Percentiles rank a stretch among this genome's conserved stretches.
Conservation (phyloP, 2,797 vertebrate species). For the Oreochromis grahami region DNA sequence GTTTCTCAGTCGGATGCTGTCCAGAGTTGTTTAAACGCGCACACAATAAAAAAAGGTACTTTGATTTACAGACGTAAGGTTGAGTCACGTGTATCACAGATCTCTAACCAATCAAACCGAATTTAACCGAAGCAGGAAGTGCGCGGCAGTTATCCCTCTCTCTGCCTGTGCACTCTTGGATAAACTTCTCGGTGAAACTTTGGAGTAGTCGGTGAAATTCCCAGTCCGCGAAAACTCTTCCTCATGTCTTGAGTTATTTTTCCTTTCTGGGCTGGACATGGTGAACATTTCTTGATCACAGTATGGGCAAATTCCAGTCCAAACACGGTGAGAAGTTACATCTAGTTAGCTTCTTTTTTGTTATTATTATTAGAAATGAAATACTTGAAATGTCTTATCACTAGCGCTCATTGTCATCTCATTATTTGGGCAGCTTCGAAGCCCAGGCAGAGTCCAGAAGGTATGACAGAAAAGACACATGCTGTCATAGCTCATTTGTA, state of each 20-base stretch:
- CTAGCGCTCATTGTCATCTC: not conserved
- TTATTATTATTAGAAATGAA: not conserved
- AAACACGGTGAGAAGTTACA: slow-evolving; percentile 46
- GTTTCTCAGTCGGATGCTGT: not conserved
- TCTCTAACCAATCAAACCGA: not conserved
- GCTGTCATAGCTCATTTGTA: too few species aligned
- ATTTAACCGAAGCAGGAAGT: slow-evolving; percentile 25
- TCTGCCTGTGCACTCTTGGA: not conserved
- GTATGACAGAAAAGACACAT: not conserved
- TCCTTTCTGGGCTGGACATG: not conserved
- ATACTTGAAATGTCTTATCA: not conserved
- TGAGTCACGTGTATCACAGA: not conserved
- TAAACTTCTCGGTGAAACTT: not conserved
- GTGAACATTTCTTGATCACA: not conserved
- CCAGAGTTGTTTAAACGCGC: not conserved
- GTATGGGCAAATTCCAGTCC: slow-evolving; percentile 63
- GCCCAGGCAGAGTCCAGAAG: slow-evolving; percentile 60
- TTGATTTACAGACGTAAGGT: not conserved
- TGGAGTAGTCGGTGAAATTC: not conserved
- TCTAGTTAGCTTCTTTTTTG: not conserved
- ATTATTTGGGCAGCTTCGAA: slow-evolving; percentile 33
- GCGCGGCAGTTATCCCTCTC: not conserved
- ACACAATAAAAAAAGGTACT: not conserved
- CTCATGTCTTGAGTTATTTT: not conserved
- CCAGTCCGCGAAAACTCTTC: not conserved